Evolutionary conservation across 2,797 vertebrate species (phyloP), one percentile per base, ranked within the genome.

Genomic region (Hippocampus kuda): DNA sequence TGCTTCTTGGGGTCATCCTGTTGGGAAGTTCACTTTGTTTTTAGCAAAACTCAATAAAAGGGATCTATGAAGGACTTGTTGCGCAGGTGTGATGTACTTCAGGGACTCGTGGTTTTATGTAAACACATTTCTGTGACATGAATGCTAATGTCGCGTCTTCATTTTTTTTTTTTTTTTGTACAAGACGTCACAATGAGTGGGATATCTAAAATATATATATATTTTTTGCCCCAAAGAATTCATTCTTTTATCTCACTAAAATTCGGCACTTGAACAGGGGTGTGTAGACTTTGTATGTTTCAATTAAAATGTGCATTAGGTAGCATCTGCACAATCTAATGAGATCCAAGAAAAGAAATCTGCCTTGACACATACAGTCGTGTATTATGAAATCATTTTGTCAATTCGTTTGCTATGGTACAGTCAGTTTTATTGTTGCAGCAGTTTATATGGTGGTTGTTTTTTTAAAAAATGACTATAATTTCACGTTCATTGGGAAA

Each of bases 1-100:
- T 93, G 89, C 89, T 97, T 98, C 83, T 93, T 83, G 41, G 93
- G 84, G 15, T 92, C 92, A 59, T 93, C 91, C 92, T 87, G 93
- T 84, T 22, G 49, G 66, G 65, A 67, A 54, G 53, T 49, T 42
- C 1, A 44, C 51, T 67, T 57, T 1, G 38, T 41, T 44, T 67
- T 67, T 57, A 67, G 53, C 49, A 53, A 15, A 49, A 11, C 26
- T 49, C 48, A 65, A 24, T 1, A 11, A 62, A 46, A 26, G 42
- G n/a, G 22, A 6, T 11, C 11, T 0, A 12, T 1, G 12, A 24
- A 11, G 42, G 42, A 44, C 42, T 44, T 44, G 42, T 46, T 48
- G 34, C 34, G 42, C 13, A 9, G 27, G 16, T 34, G 26, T 63
- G 5, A 22, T 20, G 30, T 22, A 38, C 59, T 8, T 38, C 34